These are phyloP conservation scores for Teleopsis dalmanni DNA, from an alignment of 1,140 invertebrate species.

Conservation along the genomic window DNA sequence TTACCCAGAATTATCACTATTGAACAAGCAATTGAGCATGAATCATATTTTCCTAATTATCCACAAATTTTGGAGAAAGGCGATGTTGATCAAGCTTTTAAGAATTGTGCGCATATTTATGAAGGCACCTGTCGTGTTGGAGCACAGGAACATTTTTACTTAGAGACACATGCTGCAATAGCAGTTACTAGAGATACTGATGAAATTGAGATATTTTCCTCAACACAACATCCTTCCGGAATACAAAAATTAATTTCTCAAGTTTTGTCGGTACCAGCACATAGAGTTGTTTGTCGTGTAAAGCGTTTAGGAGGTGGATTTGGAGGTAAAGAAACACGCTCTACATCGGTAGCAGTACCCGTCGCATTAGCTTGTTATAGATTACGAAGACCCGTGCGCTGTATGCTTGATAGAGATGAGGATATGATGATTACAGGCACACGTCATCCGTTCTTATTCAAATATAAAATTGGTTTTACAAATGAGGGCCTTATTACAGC, in stretches of 20 bases:
- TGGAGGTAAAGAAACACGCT: conserved; percentile 87
- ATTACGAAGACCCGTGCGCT: conserved; percentile 68
- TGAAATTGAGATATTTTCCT: conserved; percentile 77
- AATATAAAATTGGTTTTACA: conserved; percentile 79
- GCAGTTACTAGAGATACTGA: conserved; percentile 72
- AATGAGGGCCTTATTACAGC: conserved; percentile 66
- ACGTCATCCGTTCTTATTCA: conserved; percentile 79
- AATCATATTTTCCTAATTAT: conserved; percentile 57
- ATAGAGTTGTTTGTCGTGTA: conserved; percentile 67
- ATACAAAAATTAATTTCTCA: conserved; percentile 66
- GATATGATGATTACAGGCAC: conserved; percentile 85
- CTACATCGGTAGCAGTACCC: conserved; percentile 56
- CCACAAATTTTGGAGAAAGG: conserved; percentile 56
- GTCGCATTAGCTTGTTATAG: conserved; percentile 64
- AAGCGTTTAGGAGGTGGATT: conserved; percentile 92
- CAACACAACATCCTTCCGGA: conserved; percentile 76
- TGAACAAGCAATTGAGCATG: conserved; percentile 70
- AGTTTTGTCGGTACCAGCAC: conserved; percentile 65
- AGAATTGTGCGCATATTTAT: conserved; percentile 54
- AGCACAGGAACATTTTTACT: conserved; percentile 95
- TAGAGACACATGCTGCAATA: conserved; percentile 75
- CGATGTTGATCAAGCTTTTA: conserved; percentile 58
- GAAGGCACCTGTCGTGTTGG: conserved; percentile 73
- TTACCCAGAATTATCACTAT: conserved; percentile 73
- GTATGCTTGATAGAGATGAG: conserved; percentile 87